Percentiles rank a stretch among this genome's conserved stretches.
Evolutionary conservation across 2,797 vertebrate genomes (phyloP).

Genomic region (Sylvia borin): DNA sequence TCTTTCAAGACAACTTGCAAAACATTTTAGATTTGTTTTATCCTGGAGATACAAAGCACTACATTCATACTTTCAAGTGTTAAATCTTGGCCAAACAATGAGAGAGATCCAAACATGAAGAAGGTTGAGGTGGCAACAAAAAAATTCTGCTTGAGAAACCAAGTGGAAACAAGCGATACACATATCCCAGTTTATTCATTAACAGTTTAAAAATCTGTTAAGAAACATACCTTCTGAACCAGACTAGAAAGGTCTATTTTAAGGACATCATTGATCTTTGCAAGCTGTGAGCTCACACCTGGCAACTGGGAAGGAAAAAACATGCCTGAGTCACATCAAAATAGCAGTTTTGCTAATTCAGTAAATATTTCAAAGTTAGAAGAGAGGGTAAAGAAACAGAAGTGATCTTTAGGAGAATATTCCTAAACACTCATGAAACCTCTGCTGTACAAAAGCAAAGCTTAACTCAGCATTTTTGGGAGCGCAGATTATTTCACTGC

Average conservation of each 20-base stretch:
- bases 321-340: background rate
- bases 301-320: conserved; percentile 80
- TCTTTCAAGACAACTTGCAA: background rate
- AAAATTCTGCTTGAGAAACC: background rate
- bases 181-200: background rate
- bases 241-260: conserved; percentile 84
- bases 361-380: background rate
- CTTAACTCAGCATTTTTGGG: background rate
- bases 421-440: background rate
- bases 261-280: conserved; percentile 81
- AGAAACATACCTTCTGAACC: conserved; percentile 82
- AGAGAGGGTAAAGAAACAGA: background rate
- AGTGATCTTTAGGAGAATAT: background rate
- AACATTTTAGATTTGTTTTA: background rate
- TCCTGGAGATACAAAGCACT: background rate
- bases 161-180: background rate
- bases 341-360: background rate
- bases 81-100: background rate
- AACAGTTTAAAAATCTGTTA: background rate
- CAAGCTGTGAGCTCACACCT: conserved; percentile 78
- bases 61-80: background rate
- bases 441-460: background rate
- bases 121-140: background rate
- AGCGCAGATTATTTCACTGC: background rate
- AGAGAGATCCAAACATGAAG: background rate